phyloP scores from a whole-genome alignment of 2,113 vertebrate genomes.

The Seriola dumerili region DNA sequence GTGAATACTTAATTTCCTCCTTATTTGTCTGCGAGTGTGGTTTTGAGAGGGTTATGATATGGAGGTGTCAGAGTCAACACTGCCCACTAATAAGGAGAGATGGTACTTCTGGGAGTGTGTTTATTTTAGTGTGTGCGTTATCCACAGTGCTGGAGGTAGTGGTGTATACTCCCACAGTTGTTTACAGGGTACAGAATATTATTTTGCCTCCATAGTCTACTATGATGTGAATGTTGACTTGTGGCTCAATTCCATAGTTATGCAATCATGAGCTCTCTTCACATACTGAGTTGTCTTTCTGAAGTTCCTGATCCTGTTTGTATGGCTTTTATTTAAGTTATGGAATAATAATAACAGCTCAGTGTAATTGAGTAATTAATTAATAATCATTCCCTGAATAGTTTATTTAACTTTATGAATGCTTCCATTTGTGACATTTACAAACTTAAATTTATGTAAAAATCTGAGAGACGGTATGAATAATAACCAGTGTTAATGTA shows the following conservation, averaged over 20 bases:
- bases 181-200: slow-evolving; percentile 52
- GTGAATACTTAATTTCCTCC: not conserved
- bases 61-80: slow-evolving; percentile 65
- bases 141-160: slow-evolving; percentile 35
- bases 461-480: not conserved
- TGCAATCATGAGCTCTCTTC: slow-evolving; percentile 50
- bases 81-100: slow-evolving; percentile 53
- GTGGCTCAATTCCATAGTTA: slow-evolving; percentile 64
- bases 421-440: not conserved
- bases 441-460: not conserved
- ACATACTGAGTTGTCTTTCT: slow-evolving; percentile 26
- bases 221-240: slow-evolving; percentile 53
- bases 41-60: slow-evolving; percentile 40
- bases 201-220: slow-evolving; percentile 57
- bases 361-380: not conserved
- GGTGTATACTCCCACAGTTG: slow-evolving; percentile 54
- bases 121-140: slow-evolving; percentile 4
- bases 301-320: not conserved
- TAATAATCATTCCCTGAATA: not conserved
- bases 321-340: not conserved
- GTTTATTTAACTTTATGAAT: not conserved
- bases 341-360: not conserved
- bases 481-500: not conserved
- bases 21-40: slow-evolving; percentile 19
- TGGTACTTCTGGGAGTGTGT: slow-evolving; percentile 44